Base-by-base conservation (phyloP, 2,113 vertebrate genomes). In the Willisornis vidua region DNA sequence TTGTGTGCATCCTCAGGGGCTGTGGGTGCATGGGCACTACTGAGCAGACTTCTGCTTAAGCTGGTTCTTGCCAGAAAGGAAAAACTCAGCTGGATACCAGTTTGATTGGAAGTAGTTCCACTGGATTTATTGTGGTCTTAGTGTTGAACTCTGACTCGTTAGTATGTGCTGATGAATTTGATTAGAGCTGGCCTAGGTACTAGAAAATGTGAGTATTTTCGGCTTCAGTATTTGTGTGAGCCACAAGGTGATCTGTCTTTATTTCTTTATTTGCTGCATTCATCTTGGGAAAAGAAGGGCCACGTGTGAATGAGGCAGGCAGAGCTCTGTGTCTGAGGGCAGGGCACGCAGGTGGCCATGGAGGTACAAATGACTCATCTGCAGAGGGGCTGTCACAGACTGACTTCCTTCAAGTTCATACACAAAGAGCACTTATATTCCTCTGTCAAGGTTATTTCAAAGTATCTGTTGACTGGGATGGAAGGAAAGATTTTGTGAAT, bases 271-370 rank as follows among this genome's bases (percentile, higher is more conserved):
- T 70, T 85, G 29, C 55, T 84, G 55, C 6, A 6, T 62, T 73
- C 15, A 22, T 61, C 51, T 31, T 19, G 1, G 77, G n/a, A 35
- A 9, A 14, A 35, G 33, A 61, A 70, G 75, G 48, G 37, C 13
- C n/a, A 15, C 0, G 0, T 31, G 43, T 15, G 8, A 19, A 68
- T 1, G 5, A 49, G 67, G 1, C 48, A 39, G 67, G 5, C 3
- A 4, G 7, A 41, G 82, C 46, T 63, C 61, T 26, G 26, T 8
- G 67, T 35, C 61, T 78, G 16, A 6, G 49, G 19, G 43, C 49
- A 24, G 31, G 19, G 62, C 82, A 7, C 46, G 43, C 62, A 20
- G 72, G 63, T 79, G 86, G 19, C 67, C 22, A 1, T 33, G 71
- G 4, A 0, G 8, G 7, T 9, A 52, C 86, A 39, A 68, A 41